A percentile compares a stretch with the other conserved stretches of the same genome.
Evolutionary conservation across 2,797 vertebrate species (phyloP).

Genomic region (Coccyzus lansbergi): DNA sequence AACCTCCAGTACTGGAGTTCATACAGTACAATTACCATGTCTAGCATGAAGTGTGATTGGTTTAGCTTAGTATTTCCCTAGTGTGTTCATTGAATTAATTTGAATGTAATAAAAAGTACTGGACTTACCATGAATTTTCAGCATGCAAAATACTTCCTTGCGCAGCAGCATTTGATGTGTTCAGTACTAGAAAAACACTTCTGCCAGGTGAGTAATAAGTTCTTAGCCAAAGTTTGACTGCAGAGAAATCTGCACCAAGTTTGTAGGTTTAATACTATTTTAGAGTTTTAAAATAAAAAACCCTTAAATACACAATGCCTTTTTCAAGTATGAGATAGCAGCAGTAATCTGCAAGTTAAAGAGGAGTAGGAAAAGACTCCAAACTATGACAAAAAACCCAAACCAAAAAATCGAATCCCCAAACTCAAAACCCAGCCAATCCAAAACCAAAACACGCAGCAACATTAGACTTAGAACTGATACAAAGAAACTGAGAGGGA

Average conservation of each 20-base stretch:
- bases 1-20: background rate
- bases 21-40: background rate
- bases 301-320: background rate
- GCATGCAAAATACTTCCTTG: background rate
- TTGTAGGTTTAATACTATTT: background rate
- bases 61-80: background rate
- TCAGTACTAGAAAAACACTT: background rate
- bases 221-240: background rate
- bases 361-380: background rate
- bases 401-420: background rate
- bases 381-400: background rate
- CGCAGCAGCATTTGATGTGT: background rate
- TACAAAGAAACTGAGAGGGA: background rate
- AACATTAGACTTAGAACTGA: background rate
- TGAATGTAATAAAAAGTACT: background rate
- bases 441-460: no score
- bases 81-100: background rate
- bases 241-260: background rate
- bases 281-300: background rate
- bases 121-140: background rate
- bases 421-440: background rate
- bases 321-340: background rate
- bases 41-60: background rate
- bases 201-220: background rate
- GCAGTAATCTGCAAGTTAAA: background rate